Conservation (phyloP, 2,113 vertebrate genomes). For the Cebus imitator region DNA sequence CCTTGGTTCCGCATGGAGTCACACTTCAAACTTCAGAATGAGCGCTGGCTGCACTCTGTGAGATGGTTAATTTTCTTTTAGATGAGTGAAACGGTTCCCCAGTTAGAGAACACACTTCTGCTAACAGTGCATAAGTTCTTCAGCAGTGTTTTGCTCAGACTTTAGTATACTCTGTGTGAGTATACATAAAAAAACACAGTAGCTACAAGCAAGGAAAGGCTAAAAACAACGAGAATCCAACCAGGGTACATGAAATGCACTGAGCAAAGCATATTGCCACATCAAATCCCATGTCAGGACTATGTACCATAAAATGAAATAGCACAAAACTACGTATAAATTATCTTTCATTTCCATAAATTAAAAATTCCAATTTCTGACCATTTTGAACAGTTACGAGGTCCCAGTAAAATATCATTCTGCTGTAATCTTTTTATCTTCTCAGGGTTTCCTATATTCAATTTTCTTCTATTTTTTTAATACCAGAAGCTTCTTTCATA, state of each 20-base stretch:
- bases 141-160: not conserved
- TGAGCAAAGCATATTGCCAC: not conserved
- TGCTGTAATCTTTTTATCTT: not conserved
- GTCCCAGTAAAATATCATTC: not conserved
- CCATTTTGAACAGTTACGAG: not conserved
- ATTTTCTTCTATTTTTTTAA: not conserved
- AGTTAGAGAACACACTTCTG: not conserved
- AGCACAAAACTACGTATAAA: not conserved
- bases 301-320: not conserved
- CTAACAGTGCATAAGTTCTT: not conserved
- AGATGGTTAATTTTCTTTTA: conserved; percentile 25
- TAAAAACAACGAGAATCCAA: rapidly evolving
- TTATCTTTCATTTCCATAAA: not conserved
- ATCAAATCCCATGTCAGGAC: not conserved
- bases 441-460: not conserved
- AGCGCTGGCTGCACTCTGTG: not conserved
- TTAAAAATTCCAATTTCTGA: not conserved
- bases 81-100: not conserved
- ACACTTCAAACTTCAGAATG: not conserved
- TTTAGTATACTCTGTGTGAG: not conserved
- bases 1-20: not conserved
- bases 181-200: not conserved
- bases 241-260: not conserved
- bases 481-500: not conserved
- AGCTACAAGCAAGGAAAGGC: not conserved